Percentiles rank a stretch among this genome's conserved stretches.
phyloP scores from a whole-genome alignment of 23 tunicate species.

The Styela plicata region DNA sequence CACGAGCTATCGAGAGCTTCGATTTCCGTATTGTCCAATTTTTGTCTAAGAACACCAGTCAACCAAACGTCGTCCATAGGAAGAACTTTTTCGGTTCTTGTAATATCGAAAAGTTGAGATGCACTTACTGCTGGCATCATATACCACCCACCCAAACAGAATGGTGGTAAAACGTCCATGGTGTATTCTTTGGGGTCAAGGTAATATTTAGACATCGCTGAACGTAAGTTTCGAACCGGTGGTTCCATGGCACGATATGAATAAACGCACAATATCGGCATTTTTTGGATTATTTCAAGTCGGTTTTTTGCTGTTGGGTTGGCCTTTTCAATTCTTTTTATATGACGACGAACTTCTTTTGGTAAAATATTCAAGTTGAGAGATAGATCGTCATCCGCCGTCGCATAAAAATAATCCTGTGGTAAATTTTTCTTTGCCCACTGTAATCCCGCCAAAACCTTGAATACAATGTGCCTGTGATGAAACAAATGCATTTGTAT shows the following conservation, averaged over 20 bases:
- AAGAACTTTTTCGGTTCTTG: constrained; percentile 2
- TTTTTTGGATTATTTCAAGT: neutral
- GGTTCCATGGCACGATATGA: neutral
- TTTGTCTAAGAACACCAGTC: constrained; percentile 20
- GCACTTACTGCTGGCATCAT: constrained; percentile 24
- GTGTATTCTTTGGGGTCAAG: constrained; percentile 11
- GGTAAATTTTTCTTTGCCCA: constrained; percentile 21
- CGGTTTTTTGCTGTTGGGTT: neutral
- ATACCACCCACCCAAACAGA: constrained; percentile 19
- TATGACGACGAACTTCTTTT: neutral
- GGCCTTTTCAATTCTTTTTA: neutral
- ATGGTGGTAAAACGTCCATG: constrained; percentile 15
- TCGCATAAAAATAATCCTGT: constrained; percentile 13
- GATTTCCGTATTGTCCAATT: too few species aligned
- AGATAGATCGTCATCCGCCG: constrained; percentile 12
- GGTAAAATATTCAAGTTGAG: neutral
- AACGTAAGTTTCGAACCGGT: constrained; percentile 15
- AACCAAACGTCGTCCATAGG: constrained; percentile 36
- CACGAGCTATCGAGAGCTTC: too few species aligned
- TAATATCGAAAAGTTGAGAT: constrained; percentile 1
- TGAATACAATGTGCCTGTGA: constrained; percentile 9
- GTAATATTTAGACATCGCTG: constrained; percentile 7
- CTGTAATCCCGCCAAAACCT: constrained; percentile 31
- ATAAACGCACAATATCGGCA: constrained; percentile 21
- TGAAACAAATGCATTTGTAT: too few species aligned